Evolutionary conservation across 2,888 invertebrate genomes (phyloP).

Genomic region (Macroteleia sp.): DNA sequence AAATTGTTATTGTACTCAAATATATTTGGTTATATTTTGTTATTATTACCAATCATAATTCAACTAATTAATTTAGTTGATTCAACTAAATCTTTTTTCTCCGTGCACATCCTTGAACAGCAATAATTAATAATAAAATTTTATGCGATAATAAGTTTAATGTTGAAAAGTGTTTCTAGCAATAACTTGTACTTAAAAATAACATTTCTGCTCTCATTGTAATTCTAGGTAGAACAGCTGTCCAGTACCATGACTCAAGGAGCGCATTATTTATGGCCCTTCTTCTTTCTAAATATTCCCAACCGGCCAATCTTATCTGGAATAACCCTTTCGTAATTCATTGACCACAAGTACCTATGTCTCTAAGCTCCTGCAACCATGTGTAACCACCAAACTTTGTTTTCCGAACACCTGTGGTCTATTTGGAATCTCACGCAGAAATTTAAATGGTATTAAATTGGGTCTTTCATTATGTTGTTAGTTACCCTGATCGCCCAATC

Average conservation of each 20-base stretch:
- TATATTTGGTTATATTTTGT: no score
- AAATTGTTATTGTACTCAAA: no score
- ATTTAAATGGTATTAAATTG: slow-evolving; percentile 24
- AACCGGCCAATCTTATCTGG: slow-evolving; percentile 51
- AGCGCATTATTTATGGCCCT: slow-evolving; percentile 38
- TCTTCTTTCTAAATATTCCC: slow-evolving; percentile 52
- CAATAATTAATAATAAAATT: no score
- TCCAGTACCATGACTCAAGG: slow-evolving; percentile 39
- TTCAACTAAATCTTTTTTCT: no score
- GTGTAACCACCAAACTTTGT: slow-evolving; percentile 19
- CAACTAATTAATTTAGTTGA: no score
- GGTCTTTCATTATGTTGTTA: slow-evolving; percentile 12
- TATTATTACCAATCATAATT: no score
- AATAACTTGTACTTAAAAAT: slow-evolving; percentile 37
- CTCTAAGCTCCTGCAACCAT: slow-evolving; percentile 21
- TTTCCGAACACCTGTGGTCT: slow-evolving; percentile 22
- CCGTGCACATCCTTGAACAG: no score
- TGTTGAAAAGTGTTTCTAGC: slow-evolving; percentile 40
- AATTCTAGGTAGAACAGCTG: slow-evolving; percentile 18
- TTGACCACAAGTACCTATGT: slow-evolving; percentile 40
- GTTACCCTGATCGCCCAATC: no score
- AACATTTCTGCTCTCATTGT: slow-evolving; percentile 25
- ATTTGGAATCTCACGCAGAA: neutral
- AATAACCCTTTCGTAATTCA: slow-evolving; percentile 58
- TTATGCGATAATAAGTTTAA: no score